Base-by-base conservation (phyloP, 2,888 invertebrate species). In the Marasmarcha lunaedactyla region DNA sequence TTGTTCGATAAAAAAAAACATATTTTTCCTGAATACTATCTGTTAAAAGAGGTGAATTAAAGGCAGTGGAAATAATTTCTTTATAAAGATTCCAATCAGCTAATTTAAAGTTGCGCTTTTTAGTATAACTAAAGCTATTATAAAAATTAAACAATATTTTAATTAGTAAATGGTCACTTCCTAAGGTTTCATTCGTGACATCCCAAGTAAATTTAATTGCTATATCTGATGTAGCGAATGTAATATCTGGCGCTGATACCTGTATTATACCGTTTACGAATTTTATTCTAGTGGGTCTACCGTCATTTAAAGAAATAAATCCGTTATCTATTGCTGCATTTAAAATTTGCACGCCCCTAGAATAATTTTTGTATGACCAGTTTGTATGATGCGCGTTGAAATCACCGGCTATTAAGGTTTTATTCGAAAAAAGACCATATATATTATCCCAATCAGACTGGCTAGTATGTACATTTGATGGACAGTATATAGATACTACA, bases 21-120 rank as follows among this genome's bases (percentile, higher is more conserved):
- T 46, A 44, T 5, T 9, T n/a, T 0, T 7, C 1, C 25, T 46
- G 44, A 1, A 40, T n/a, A n/a, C n/a, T n/a, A n/a, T n/a, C n/a
- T n/a, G n/a, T n/a, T n/a, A n/a, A n/a, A n/a, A n/a, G n/a, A n/a
- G n/a, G n/a, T n/a, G n/a, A n/a, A n/a, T n/a, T n/a, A n/a, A n/a
- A n/a, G n/a, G n/a, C n/a, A n/a, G n/a, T n/a, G n/a, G n/a, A n/a
- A n/a, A n/a, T n/a, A 30, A 10, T 7, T 30, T 30, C n/a, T 30
- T 11, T 30, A 30, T 30, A 30, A 10, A 3, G 3, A 11, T 6
- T 11, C 30, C 30, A 30, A 11, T 30, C 30, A 4, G 30, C 30
- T 30, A 11, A 4, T 30, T 30, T 30, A n/a, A 6, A 30, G 12
- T 30, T 30, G 10, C 10, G 12, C 12, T 30, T 30, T 30, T 30